Conservation (phyloP, 2,113 vertebrate species). For the Felis chaus region DNA sequence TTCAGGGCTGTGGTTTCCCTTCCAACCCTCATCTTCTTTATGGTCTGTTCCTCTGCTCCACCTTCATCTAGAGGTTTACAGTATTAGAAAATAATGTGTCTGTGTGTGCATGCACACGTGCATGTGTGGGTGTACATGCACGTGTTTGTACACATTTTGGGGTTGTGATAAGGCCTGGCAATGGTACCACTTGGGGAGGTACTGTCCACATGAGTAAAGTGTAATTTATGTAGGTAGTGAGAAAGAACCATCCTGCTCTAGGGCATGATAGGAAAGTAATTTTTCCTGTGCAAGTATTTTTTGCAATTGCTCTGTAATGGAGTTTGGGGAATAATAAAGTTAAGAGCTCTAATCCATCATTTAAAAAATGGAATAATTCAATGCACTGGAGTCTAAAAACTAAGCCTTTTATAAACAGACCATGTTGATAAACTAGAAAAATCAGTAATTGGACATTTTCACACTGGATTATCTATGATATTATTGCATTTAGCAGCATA, state of each 20-base stretch:
- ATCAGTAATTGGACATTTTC: constrained; percentile 59
- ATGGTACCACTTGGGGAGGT: background rate
- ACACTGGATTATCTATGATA: constrained; percentile 50
- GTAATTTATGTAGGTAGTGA: background rate
- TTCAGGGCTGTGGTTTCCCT: background rate
- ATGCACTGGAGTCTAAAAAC: constrained; percentile 54
- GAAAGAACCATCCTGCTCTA: background rate
- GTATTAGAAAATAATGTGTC: background rate
- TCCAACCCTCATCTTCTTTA: background rate
- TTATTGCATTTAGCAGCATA: constrained; percentile 47
- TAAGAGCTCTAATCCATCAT: constrained; percentile 55
- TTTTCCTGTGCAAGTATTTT: constrained; percentile 57
- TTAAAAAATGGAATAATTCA: constrained; percentile 67
- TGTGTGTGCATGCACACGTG: fast-evolving
- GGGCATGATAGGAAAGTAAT: background rate
- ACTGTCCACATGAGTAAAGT: background rate
- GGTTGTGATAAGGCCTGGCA: background rate
- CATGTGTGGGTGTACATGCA: background rate
- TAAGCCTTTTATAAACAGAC: constrained; percentile 60
- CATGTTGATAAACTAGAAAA: constrained; percentile 66
- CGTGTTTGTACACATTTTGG: background rate
- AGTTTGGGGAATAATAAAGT: constrained; percentile 54
- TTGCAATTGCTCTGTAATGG: constrained; percentile 28
- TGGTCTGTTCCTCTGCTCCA: background rate
- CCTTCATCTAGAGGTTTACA: background rate